Base-by-base conservation (phyloP, 2,797 vertebrate species). In the Philypnodon macrostomus region DNA sequence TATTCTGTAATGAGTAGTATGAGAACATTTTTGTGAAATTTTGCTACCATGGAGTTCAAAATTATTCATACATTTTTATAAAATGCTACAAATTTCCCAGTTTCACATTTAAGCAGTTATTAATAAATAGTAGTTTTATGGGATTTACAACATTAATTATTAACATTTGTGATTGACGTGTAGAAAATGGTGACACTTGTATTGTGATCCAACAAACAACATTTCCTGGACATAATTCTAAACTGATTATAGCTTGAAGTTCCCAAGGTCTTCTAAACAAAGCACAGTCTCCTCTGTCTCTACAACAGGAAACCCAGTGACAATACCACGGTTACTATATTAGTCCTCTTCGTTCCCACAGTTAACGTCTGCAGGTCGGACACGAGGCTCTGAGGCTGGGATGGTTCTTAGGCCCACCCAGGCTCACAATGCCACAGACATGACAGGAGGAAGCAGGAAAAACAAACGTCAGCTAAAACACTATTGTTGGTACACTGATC, bases 401-500 rank as follows among this genome's bases (percentile, higher is more conserved):
- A 68, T 63, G 53, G 45, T 63, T 60, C 53, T 56, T 53, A 50
- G 69, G 44, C 60, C 59, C 32, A 30, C 47, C 53, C 14, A n/a
- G 24, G 71, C 66, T 71, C 77, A 78, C 79, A 79, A 73, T 74
- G 63, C 66, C 27, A 39, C 47, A 45, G 53, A 70, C 23, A 15
- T 62, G 68, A 70, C 30, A 1, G 14, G 45, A 34, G 71, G 69
- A 72, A 79, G 77, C 80, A 84, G 86, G 81, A 85, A 86, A 70
- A n/a, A 50, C 56, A 59, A 64, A 63, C 51, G 14, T 29, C 46
- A 67, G 68, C 79, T 77, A 53, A 42, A n/a, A n/a, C n/a, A 29
- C 60, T 18, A 70, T 67, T 79, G 81, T 78, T 58, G 55, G 74
- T 81, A 68, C 70, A 69, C 75, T 14, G 47, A 70, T 73, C 49